These are phyloP conservation scores for Pachyuromys duprasi DNA, from an alignment of 2,797 vertebrate species.

Conservation along the genomic window DNA sequence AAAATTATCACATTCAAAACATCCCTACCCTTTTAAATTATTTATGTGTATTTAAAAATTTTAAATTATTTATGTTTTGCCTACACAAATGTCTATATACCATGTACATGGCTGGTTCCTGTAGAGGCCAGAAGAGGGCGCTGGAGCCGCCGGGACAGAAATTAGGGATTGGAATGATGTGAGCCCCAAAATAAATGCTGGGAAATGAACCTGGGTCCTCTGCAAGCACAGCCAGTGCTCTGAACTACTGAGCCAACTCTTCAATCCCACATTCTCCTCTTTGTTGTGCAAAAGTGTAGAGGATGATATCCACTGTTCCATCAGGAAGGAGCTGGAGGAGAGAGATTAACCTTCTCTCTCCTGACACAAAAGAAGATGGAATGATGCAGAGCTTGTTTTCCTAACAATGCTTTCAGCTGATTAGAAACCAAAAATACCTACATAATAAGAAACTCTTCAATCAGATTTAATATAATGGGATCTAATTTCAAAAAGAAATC, in stretches of 20 bases:
- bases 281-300: neutral
- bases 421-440: slow-evolving; percentile 38
- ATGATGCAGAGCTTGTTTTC: neutral
- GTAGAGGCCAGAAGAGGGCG: neutral
- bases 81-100: neutral
- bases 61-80: neutral
- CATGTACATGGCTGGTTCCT: neutral
- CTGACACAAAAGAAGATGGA: slow-evolving; percentile 27
- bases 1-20: neutral
- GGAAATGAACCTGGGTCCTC: neutral
- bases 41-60: neutral
- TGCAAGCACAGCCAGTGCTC: neutral
- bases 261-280: neutral
- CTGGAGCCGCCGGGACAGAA: neutral
- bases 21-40: neutral
- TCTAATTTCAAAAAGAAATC: slow-evolving; percentile 57
- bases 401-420: neutral
- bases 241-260: neutral
- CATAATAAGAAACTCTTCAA: slow-evolving; percentile 28
- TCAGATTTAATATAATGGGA: slow-evolving; percentile 36
- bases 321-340: neutral
- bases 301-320: neutral
- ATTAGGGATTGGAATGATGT: neutral
- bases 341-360: neutral
- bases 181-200: neutral